Conservation (phyloP, 2,888 invertebrate genomes). For the Boloria euphrosyne region DNA sequence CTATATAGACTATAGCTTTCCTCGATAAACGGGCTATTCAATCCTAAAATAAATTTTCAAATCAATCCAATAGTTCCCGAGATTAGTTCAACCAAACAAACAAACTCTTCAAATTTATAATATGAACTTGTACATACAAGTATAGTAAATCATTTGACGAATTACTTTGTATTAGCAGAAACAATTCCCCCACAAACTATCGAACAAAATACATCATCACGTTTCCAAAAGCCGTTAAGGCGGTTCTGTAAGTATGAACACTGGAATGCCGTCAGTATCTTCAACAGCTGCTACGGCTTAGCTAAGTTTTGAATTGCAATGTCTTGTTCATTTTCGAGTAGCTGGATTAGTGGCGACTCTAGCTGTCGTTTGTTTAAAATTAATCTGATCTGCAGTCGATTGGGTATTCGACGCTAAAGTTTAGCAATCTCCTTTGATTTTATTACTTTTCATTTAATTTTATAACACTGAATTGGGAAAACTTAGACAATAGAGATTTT, state of each 20-base stretch:
- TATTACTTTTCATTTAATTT: background rate
- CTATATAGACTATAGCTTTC: too few species aligned
- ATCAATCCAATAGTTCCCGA: too few species aligned
- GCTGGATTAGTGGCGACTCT: slow-evolving; percentile 34
- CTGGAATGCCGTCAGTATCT: slow-evolving; percentile 25
- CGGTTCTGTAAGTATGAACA: slow-evolving; percentile 13
- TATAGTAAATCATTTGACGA: too few species aligned
- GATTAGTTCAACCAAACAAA: too few species aligned
- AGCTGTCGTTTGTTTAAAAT: slow-evolving; percentile 31
- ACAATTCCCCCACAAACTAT: background rate
- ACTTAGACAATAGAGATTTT: too few species aligned
- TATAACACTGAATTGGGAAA: too few species aligned
- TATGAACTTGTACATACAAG: too few species aligned
- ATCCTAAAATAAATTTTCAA: too few species aligned
- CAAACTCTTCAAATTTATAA: too few species aligned
- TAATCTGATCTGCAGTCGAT: slow-evolving; percentile 27
- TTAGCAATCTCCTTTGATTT: slow-evolving; percentile 4
- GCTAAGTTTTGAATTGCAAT: slow-evolving; percentile 43
- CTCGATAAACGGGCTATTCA: too few species aligned
- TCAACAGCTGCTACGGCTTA: slow-evolving; percentile 40
- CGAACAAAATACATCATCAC: slow-evolving; percentile 7
- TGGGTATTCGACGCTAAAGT: slow-evolving; percentile 2
- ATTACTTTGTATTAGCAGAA: too few species aligned
- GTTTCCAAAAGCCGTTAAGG: slow-evolving; percentile 5
- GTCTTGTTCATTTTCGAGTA: slow-evolving; percentile 38